A percentile compares a stretch with the other conserved stretches of the same genome.
These are phyloP conservation scores for Temnothorax longispinosus DNA, from an alignment of 1,140 invertebrate genomes.

Conservation along the genomic window DNA sequence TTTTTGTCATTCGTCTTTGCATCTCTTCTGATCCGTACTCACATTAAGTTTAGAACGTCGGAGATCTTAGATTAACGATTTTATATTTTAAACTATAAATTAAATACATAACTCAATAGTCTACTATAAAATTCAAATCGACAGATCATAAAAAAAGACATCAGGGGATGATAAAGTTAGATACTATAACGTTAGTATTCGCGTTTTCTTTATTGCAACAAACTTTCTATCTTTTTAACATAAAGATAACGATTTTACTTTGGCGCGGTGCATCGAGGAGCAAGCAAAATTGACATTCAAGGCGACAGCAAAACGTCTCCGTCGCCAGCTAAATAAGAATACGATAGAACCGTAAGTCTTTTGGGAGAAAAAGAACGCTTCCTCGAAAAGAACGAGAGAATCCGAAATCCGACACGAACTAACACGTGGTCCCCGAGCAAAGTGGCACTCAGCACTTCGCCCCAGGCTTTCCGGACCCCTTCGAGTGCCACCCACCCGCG, in stretches of 20 bases:
- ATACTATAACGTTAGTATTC: neutral
- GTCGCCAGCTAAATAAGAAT: neutral
- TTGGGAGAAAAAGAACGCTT: conserved; percentile 31
- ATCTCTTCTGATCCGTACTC: neutral
- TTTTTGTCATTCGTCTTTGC: conserved; percentile 7
- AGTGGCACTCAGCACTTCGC: conserved; percentile 67
- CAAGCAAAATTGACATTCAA: conserved; percentile 2
- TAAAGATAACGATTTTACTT: neutral
- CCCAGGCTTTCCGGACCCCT: conserved; percentile 50
- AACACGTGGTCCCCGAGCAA: conserved; percentile 65
- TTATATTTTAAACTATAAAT: neutral
- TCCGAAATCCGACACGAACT: conserved; percentile 68
- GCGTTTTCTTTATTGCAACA: neutral
- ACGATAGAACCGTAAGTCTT: neutral
- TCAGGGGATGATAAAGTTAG: neutral
- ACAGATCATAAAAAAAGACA: neutral
- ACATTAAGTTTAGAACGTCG: neutral
- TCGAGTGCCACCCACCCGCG: conserved; percentile 42
- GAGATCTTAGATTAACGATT: neutral
- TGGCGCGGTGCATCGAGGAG: neutral
- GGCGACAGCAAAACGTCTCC: neutral
- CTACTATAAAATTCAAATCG: neutral
- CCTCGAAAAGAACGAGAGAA: conserved; percentile 26
- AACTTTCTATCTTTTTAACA: neutral
- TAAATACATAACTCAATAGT: neutral